phyloP scores from a whole-genome alignment of 2,888 invertebrate species.

The Chymomyza amoena region DNA sequence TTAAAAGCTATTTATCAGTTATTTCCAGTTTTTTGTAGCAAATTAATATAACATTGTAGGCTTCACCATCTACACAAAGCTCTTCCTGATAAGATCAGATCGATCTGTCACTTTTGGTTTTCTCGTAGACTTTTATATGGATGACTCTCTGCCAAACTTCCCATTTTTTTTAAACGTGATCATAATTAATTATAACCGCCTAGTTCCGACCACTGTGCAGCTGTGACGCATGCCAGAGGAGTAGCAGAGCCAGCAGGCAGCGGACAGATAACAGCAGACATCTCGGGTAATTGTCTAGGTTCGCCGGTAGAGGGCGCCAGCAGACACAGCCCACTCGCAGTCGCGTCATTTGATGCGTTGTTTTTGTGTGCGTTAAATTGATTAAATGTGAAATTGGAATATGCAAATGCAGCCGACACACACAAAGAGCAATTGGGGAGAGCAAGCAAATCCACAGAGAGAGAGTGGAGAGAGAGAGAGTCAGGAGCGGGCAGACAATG shows the following conservation, averaged over 20 bases:
- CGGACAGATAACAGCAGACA: conserved; percentile 15
- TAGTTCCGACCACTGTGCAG: not conserved
- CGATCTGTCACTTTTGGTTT: too few relatives aligned
- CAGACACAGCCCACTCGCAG: conserved; percentile 12
- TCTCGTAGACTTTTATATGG: too few relatives aligned
- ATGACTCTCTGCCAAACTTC: too few relatives aligned
- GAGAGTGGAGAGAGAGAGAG: conserved; percentile 8
- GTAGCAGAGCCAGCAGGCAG: conserved; percentile 1
- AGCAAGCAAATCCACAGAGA: not conserved
- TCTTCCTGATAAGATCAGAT: too few relatives aligned
- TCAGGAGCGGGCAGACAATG: not conserved
- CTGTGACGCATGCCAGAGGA: not conserved
- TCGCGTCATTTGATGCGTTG: conserved; percentile 33
- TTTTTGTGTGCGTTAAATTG: conserved; percentile 52
- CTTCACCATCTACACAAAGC: too few relatives aligned
- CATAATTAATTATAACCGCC: too few relatives aligned
- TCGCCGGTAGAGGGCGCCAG: conserved; percentile 19
- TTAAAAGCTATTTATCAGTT: too few relatives aligned
- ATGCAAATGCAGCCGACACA: conserved; percentile 47
- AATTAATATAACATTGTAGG: too few relatives aligned
- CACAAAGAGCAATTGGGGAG: not conserved
- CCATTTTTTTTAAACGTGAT: too few relatives aligned
- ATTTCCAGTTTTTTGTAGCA: too few relatives aligned
- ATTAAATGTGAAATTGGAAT: conserved; percentile 68
- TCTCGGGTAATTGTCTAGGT: conserved; percentile 35